A percentile compares a stretch with the other conserved stretches of the same genome.
Evolutionary conservation across 1,140 invertebrate genomes (phyloP).

Genomic region (Drosophila saltans): DNA sequence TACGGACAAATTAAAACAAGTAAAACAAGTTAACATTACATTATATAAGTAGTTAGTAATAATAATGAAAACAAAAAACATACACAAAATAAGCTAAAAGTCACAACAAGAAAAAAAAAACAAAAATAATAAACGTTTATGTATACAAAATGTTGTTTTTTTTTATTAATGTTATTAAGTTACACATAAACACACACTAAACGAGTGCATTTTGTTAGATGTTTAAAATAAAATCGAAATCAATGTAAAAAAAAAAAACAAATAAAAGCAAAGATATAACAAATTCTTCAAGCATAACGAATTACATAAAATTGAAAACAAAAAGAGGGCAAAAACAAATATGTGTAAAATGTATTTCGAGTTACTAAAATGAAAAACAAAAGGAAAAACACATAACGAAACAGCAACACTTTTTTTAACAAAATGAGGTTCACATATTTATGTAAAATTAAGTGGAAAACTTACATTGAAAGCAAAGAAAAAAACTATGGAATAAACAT

Average conservation of each 20-base stretch:
- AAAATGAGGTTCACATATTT: conserved; percentile 45
- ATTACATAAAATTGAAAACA: conserved; percentile 24
- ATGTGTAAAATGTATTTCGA: conserved; percentile 54
- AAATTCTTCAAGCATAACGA: conserved; percentile 35
- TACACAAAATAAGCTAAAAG: conserved; percentile 47
- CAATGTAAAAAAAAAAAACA: conserved; percentile 28
- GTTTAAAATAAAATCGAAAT: conserved; percentile 50
- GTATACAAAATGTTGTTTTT: conserved; percentile 72
- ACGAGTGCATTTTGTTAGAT: conserved; percentile 65
- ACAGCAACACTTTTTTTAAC: conserved; percentile 52
- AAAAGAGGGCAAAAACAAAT: conserved; percentile 33
- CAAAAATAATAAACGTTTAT: conserved; percentile 57
- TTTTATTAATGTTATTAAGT: conserved; percentile 77
- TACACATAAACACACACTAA: conserved; percentile 46
- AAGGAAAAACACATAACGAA: conserved; percentile 17
- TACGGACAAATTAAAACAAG: conserved; percentile 83
- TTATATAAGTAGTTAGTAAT: conserved; percentile 83
- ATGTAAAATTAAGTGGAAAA: conserved; percentile 45
- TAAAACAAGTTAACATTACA: conserved; percentile 83
- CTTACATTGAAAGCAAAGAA: conserved; percentile 20
- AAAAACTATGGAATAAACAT: conserved; percentile 60
- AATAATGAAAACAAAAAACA: conserved; percentile 65
- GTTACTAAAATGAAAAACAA: conserved; percentile 41
- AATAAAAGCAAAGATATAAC: conserved; percentile 32
- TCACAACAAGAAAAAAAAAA: conserved; percentile 41